A percentile compares a stretch with the other conserved stretches of the same genome.
These are phyloP conservation scores for Myotis yumanensis DNA, from an alignment of 2,113 vertebrate species.

Conservation along the genomic window DNA sequence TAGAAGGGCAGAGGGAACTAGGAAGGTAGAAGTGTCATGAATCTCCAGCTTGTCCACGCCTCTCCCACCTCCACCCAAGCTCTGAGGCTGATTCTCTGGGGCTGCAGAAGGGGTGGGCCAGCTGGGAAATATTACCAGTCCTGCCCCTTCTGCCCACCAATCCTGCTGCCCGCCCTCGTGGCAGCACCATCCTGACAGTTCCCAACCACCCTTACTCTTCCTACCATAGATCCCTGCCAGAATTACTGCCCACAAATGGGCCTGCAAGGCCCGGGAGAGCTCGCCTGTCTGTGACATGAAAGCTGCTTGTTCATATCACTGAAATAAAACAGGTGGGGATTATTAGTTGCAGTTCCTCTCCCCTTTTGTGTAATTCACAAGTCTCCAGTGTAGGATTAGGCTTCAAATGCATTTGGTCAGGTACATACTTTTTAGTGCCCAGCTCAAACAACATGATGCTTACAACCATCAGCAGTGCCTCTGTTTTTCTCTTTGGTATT, in stretches of 20 bases:
- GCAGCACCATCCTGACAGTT: not conserved
- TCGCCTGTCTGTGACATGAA: constrained; percentile 38
- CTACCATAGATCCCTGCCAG: constrained; percentile 1
- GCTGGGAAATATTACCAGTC: constrained; percentile 52
- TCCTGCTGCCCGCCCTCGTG: not conserved
- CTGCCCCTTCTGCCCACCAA: not conserved
- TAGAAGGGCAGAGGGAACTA: not conserved
- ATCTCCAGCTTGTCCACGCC: not conserved
- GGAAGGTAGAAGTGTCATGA: not conserved
- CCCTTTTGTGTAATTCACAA: constrained; percentile 55
- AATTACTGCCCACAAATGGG: constrained; percentile 31
- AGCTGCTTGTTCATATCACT: constrained; percentile 37
- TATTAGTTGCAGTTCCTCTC: constrained; percentile 45
- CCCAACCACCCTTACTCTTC: not conserved
- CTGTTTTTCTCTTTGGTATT: constrained; percentile 11
- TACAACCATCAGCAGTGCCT: constrained; percentile 25
- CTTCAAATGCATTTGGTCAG: constrained; percentile 59
- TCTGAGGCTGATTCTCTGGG: constrained; percentile 82
- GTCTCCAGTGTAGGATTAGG: constrained; percentile 51
- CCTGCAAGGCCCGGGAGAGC: not conserved
- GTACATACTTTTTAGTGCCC: constrained; percentile 32
- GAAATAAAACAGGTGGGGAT: constrained; percentile 70
- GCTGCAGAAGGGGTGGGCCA: constrained; percentile 31
- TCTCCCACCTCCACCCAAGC: constrained; percentile 25
- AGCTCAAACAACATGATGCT: constrained; percentile 5